These are phyloP conservation scores for Rhimphoctona megacephalus DNA, from an alignment of 2,888 invertebrate species.

Conservation along the genomic window DNA sequence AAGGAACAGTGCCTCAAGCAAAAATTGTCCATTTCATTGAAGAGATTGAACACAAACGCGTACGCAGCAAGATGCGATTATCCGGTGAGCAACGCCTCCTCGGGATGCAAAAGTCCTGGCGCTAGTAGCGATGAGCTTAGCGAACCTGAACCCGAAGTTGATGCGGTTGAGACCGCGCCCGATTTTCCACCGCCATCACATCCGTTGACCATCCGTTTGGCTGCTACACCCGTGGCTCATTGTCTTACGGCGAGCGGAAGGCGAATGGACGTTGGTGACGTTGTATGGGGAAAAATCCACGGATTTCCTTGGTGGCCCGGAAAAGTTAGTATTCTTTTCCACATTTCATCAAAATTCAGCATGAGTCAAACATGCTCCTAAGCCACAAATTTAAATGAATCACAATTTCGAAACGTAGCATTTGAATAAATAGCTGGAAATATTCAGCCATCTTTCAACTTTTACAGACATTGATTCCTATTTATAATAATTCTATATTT, in stretches of 20 bases:
- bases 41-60: slow-evolving; percentile 90
- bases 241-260: slow-evolving; percentile 86
- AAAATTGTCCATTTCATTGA: slow-evolving; percentile 91
- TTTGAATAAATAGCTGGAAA: too few species aligned
- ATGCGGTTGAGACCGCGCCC: slow-evolving; percentile 85
- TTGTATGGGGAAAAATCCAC: slow-evolving; percentile 95
- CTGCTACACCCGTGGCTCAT: slow-evolving; percentile 86
- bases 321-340: slow-evolving; percentile 85
- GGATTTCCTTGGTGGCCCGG: slow-evolving; percentile 97
- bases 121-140: slow-evolving; percentile 84
- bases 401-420: too few species aligned
- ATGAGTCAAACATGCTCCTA: too few species aligned
- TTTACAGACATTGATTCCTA: too few species aligned
- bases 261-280: slow-evolving; percentile 89
- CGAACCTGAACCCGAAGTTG: slow-evolving; percentile 81
- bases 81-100: slow-evolving; percentile 84
- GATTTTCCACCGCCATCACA: slow-evolving; percentile 86
- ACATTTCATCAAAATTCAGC: background rate
- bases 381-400: too few species aligned
- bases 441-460: too few species aligned
- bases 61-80: slow-evolving; percentile 87
- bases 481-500: too few species aligned
- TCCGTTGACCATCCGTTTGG: slow-evolving; percentile 87
- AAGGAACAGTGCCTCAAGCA: slow-evolving; percentile 91
- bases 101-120: slow-evolving; percentile 85